These are phyloP conservation scores for Pygmarrhopalites habei DNA, from an alignment of 1,140 invertebrate genomes.

Conservation along the genomic window DNA sequence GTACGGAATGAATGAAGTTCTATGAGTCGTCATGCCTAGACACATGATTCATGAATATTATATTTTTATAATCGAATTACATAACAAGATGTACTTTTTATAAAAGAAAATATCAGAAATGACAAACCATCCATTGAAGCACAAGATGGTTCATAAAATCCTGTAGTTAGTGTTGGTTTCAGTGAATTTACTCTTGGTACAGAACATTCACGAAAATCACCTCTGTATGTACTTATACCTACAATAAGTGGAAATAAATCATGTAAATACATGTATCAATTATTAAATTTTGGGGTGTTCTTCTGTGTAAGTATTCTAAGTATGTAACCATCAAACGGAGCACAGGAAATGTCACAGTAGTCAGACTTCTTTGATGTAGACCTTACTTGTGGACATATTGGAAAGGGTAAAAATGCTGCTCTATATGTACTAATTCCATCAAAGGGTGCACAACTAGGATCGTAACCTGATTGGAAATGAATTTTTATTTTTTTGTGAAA, in stretches of 20 bases:
- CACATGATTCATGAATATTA: no score
- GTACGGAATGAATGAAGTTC: slow-evolving; percentile 23
- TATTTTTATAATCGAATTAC: no score
- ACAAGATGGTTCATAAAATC: slow-evolving; percentile 23
- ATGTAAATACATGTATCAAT: no score
- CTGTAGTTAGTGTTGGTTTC: slow-evolving; percentile 21
- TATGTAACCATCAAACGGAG: slow-evolving; percentile 29
- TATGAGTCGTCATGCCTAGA: slow-evolving; percentile 27
- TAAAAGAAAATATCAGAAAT: no score
- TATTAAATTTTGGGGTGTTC: no score
- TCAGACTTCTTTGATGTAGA: slow-evolving; percentile 12
- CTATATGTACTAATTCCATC: slow-evolving; percentile 23
- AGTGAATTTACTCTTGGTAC: slow-evolving; percentile 12
- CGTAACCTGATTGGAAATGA: no score
- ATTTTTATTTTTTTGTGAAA: no score
- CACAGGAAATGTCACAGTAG: slow-evolving; percentile 21
- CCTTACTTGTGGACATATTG: background rate
- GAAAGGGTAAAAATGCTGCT: slow-evolving; percentile 12
- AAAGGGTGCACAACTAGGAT: slow-evolving; percentile 16
- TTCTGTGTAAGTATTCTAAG: no score
- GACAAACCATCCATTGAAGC: slow-evolving; percentile 28
- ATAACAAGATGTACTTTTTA: no score
- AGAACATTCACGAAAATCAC: slow-evolving; percentile 24
- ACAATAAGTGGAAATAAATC: no score
- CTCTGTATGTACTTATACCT: slow-evolving; percentile 25